Percentiles rank a stretch among this genome's conserved stretches.
phyloP scores from a whole-genome alignment of 1,140 invertebrate species.

The Oedothorax gibbosus region DNA sequence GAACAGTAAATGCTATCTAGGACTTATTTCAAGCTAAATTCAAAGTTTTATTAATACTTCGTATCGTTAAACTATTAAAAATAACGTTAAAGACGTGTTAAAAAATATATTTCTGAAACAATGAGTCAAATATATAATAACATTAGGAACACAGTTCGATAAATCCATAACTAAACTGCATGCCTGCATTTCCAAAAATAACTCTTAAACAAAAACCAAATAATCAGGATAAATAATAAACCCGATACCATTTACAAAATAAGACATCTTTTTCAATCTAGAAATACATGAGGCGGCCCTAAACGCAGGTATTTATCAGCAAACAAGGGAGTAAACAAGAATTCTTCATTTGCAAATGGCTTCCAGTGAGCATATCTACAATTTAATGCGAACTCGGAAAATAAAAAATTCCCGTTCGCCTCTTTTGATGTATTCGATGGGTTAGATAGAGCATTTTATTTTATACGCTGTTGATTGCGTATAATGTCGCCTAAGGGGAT shows the following conservation, averaged over 20 bases:
- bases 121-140: too few species aligned
- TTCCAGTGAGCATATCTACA: constrained; percentile 14
- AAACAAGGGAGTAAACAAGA: constrained; percentile 8
- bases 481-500: constrained; percentile 8
- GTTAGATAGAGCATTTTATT: constrained; percentile 21
- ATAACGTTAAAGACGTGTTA: too few species aligned
- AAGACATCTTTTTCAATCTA: background rate
- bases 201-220: too few species aligned
- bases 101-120: too few species aligned
- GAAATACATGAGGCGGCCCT: background rate
- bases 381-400: background rate
- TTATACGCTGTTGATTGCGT: constrained; percentile 28
- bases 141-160: too few species aligned
- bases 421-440: constrained; percentile 17
- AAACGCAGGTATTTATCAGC: constrained; percentile 28
- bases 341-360: constrained; percentile 42
- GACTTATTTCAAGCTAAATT: too few species aligned
- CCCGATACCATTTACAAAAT: constrained; percentile 19
- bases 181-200: too few species aligned
- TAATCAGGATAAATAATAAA: background rate
- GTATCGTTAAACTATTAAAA: too few species aligned
- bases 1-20: too few species aligned
- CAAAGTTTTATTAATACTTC: too few species aligned
- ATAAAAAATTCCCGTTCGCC: background rate
- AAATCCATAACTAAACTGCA: too few species aligned